Evolutionary conservation across 2,113 vertebrate species (phyloP).

Genomic region (Psilopsiagon aymara): DNA sequence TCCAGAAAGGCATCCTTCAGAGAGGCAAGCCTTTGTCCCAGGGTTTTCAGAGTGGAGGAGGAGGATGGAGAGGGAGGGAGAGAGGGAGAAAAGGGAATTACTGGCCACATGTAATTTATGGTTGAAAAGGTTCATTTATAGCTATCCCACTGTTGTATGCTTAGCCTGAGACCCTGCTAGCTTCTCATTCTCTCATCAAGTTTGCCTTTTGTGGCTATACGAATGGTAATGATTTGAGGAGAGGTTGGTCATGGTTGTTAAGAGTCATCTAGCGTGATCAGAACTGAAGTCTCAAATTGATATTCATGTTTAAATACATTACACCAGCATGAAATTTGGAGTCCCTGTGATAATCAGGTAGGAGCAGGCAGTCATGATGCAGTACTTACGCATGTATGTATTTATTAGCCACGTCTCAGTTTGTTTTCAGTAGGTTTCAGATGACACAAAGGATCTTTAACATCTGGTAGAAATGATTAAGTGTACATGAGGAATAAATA

Average conservation of each 20-base stretch:
- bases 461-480: neutral
- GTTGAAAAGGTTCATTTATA: constrained; percentile 79
- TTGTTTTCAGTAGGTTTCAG: neutral
- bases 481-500: neutral
- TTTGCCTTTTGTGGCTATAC: constrained; percentile 71
- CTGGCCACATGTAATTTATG: constrained; percentile 78
- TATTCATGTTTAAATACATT: constrained; percentile 56
- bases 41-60: constrained; percentile 66
- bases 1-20: constrained; percentile 78
- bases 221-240: constrained; percentile 63
- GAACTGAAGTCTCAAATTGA: constrained; percentile 57
- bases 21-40: constrained; percentile 75
- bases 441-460: neutral
- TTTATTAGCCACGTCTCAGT: neutral
- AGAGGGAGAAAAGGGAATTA: constrained; percentile 71
- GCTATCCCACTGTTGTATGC: constrained; percentile 74
- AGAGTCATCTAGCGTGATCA: constrained; percentile 72
- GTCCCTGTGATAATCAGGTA: neutral
- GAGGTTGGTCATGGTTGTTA: constrained; percentile 75
- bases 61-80: constrained; percentile 36
- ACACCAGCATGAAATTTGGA: constrained; percentile 35
- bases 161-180: constrained; percentile 70
- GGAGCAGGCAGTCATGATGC: neutral
- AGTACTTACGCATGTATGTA: neutral
- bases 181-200: constrained; percentile 71